These are phyloP conservation scores for Epiblema foenella DNA, from an alignment of 2,888 invertebrate genomes.

Conservation along the genomic window DNA sequence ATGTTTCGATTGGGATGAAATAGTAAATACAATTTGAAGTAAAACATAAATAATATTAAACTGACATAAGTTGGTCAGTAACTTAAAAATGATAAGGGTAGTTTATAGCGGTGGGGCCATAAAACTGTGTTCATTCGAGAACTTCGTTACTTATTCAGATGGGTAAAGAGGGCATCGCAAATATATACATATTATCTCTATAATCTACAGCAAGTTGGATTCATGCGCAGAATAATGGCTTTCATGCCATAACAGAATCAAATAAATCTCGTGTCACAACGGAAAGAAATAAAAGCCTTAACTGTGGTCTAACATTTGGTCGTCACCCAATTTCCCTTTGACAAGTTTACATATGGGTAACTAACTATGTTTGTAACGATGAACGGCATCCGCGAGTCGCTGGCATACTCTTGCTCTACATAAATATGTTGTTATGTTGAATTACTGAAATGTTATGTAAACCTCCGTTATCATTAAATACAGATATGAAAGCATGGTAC, in stretches of 20 bases:
- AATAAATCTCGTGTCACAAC: too few relatives aligned
- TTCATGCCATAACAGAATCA: too few relatives aligned
- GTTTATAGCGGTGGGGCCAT: background rate
- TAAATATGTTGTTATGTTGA: background rate
- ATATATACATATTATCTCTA: too few relatives aligned
- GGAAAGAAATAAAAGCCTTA: too few relatives aligned
- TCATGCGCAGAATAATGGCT: background rate
- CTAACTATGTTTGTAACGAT: background rate
- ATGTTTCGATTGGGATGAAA: background rate
- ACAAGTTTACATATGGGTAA: too few relatives aligned
- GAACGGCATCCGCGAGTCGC: too few relatives aligned
- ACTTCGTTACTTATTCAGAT: background rate
- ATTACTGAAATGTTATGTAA: slow-evolving; percentile 1
- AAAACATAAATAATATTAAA: too few relatives aligned
- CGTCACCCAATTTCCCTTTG: too few relatives aligned
- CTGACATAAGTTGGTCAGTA: background rate
- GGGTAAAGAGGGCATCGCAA: background rate
- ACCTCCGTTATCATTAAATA: slow-evolving; percentile 12
- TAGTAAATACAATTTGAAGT: background rate
- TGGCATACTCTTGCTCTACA: background rate
- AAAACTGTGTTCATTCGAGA: background rate
- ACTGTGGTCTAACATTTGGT: too few relatives aligned
- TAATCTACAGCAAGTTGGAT: background rate
- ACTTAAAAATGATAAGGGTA: background rate
- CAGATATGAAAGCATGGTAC: slow-evolving; percentile 2